These are phyloP conservation scores for Coendou prehensilis DNA, from an alignment of 2,797 vertebrate species.

Conservation along the genomic window DNA sequence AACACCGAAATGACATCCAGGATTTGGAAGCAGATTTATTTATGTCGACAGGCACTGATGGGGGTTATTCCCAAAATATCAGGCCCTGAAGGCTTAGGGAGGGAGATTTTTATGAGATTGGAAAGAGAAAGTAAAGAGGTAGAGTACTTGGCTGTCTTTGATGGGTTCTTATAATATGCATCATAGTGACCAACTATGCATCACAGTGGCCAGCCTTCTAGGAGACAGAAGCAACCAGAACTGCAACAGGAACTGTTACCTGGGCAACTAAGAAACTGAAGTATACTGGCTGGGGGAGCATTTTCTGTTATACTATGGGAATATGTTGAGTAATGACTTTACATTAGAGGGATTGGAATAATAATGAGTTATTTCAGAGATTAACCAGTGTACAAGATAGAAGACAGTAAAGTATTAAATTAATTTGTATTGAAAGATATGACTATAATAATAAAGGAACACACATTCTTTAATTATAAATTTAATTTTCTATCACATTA, in stretches of 20 bases:
- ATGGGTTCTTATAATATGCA: neutral
- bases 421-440: constrained; percentile 35
- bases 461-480: neutral
- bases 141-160: neutral
- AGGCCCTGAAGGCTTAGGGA: neutral
- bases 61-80: neutral
- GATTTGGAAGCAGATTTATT: neutral
- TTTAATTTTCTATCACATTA: constrained; percentile 42
- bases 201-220: neutral
- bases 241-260: neutral
- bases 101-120: neutral
- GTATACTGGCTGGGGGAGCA: neutral
- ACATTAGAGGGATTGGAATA: neutral
- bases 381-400: neutral
- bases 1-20: neutral
- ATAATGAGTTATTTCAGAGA: constrained; percentile 9
- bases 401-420: neutral
- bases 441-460: neutral
- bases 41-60: neutral
- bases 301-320: neutral
- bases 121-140: neutral
- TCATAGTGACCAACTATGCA: neutral
- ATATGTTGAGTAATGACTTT: neutral
- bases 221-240: neutral
- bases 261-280: no score